Evolutionary conservation across 2,888 invertebrate species (phyloP).

Genomic region (Drosophila longiperda): DNA sequence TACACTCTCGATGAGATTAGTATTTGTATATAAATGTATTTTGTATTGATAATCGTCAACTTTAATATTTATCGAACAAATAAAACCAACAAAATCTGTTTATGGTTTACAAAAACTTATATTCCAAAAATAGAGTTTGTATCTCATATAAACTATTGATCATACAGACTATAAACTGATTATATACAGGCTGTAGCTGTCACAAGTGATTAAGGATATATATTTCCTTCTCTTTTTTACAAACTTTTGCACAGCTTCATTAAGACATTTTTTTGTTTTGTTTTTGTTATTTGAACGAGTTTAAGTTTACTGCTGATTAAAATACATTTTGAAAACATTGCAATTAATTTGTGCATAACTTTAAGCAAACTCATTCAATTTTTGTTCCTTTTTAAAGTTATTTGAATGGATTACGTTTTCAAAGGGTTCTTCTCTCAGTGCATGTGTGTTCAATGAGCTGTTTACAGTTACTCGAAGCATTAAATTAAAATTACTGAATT

Average conservation of each 20-base stretch:
- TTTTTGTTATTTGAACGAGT: background rate
- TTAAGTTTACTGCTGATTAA: background rate
- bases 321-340: background rate
- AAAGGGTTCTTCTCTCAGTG: slow-evolving; percentile 2
- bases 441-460: slow-evolving; percentile 47
- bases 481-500: slow-evolving; percentile 79
- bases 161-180: too few relatives aligned
- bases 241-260: background rate
- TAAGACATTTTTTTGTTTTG: too few relatives aligned
- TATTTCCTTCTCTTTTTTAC: background rate
- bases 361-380: background rate
- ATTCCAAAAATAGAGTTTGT: background rate
- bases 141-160: background rate
- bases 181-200: background rate
- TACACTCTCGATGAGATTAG: background rate
- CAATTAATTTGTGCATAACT: background rate
- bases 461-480: slow-evolving; percentile 53
- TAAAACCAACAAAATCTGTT: background rate
- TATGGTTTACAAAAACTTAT: background rate
- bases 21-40: background rate
- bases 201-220: background rate
- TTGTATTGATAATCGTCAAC: background rate
- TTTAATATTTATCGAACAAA: background rate
- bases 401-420: background rate
- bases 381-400: background rate